Percentiles rank a stretch among this genome's conserved stretches.
phyloP scores from a whole-genome alignment of 2,113 vertebrate genomes.

The Delphinus delphis region DNA sequence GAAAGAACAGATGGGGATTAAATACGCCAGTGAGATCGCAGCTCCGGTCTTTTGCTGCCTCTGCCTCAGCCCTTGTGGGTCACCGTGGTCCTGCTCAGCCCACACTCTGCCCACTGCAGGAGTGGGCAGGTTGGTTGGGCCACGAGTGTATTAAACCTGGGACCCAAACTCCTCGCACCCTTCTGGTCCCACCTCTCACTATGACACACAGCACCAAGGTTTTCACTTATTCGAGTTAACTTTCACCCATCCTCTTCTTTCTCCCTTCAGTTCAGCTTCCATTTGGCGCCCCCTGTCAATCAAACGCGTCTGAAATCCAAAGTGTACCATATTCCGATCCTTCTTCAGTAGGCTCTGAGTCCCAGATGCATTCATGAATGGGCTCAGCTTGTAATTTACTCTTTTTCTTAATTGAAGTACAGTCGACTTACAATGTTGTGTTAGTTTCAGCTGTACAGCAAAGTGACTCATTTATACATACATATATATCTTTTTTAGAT shows the following conservation, averaged over 20 bases:
- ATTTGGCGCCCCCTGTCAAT: background rate
- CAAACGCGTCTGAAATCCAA: background rate
- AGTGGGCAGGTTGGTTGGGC: background rate
- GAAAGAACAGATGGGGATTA: background rate
- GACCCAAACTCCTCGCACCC: background rate
- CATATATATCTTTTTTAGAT: background rate
- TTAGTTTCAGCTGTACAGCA: background rate
- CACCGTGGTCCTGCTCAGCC: background rate
- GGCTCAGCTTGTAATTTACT: background rate
- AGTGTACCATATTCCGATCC: background rate
- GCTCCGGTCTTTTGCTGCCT: background rate
- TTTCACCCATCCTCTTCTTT: background rate
- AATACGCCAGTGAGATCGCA: background rate
- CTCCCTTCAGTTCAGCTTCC: background rate
- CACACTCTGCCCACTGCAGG: background rate
- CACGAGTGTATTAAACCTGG: background rate
- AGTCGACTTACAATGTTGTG: background rate
- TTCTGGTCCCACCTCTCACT: background rate
- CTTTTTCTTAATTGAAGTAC: background rate
- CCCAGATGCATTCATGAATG: background rate
- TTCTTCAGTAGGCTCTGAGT: background rate
- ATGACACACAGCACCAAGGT: background rate
- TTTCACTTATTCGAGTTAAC: background rate
- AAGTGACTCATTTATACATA: background rate
- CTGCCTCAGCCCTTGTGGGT: background rate